Conservation (phyloP, 1,140 invertebrate genomes). For the Penaeus japonicus region DNA sequence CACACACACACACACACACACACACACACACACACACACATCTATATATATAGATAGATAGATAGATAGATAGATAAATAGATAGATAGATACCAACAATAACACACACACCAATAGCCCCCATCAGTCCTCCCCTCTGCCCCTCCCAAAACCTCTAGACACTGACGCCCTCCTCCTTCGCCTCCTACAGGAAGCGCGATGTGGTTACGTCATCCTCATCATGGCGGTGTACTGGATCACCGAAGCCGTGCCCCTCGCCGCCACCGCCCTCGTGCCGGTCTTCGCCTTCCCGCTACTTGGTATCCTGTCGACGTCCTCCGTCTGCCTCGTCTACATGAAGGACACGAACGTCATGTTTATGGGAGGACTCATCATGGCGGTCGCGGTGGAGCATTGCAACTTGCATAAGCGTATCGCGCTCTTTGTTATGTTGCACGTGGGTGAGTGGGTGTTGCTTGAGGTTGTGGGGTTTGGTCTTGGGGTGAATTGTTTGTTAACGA, state of each 20-base stretch:
- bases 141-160: too few species aligned
- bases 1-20: too few species aligned
- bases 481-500: too few species aligned
- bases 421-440: conserved; percentile 58
- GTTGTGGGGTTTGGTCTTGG: too few species aligned
- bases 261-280: conserved; percentile 66
- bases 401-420: conserved; percentile 62
- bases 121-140: too few species aligned
- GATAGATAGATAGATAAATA: too few species aligned
- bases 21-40: too few species aligned
- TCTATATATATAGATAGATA: too few species aligned
- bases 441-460: background rate
- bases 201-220: conserved; percentile 64
- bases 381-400: conserved; percentile 61
- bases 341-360: conserved; percentile 62
- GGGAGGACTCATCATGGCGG: conserved; percentile 61
- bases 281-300: conserved; percentile 64
- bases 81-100: too few species aligned
- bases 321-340: conserved; percentile 48
- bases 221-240: conserved; percentile 67
- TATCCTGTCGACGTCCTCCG: conserved; percentile 60
- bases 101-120: too few species aligned
- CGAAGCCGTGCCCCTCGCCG: conserved; percentile 66
- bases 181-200: conserved; percentile 61
- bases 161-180: too few species aligned